Conservation (phyloP, 2,113 vertebrate genomes). For the Accipiter virgatus region DNA sequence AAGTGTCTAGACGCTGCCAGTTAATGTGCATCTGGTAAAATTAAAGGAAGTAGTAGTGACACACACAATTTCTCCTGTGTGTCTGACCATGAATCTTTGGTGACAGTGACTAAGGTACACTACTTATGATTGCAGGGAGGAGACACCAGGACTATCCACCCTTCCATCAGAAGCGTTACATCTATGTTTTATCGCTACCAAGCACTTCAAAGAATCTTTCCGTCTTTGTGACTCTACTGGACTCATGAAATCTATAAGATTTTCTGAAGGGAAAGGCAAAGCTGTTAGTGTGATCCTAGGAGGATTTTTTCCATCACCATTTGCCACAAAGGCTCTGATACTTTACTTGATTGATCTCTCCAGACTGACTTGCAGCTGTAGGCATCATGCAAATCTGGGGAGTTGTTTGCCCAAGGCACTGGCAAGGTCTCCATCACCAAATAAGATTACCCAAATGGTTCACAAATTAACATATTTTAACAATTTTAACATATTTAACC, state of each 20-base stretch:
- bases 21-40: background rate
- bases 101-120: background rate
- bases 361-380: background rate
- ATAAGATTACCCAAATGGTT: background rate
- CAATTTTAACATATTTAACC: background rate
- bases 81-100: background rate
- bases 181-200: background rate
- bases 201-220: background rate
- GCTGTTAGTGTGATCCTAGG: background rate
- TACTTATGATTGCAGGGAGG: background rate
- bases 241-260: background rate
- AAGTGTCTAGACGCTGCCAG: background rate
- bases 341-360: background rate
- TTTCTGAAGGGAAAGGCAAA: background rate
- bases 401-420: background rate
- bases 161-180: background rate
- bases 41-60: background rate
- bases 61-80: background rate
- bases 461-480: background rate
- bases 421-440: background rate
- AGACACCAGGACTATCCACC: background rate
- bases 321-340: background rate
- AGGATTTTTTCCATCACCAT: background rate
- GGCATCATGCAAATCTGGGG: background rate
- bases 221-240: background rate